phyloP scores from a whole-genome alignment of 2,113 vertebrate genomes.

The Laterallus jamaicensis region DNA sequence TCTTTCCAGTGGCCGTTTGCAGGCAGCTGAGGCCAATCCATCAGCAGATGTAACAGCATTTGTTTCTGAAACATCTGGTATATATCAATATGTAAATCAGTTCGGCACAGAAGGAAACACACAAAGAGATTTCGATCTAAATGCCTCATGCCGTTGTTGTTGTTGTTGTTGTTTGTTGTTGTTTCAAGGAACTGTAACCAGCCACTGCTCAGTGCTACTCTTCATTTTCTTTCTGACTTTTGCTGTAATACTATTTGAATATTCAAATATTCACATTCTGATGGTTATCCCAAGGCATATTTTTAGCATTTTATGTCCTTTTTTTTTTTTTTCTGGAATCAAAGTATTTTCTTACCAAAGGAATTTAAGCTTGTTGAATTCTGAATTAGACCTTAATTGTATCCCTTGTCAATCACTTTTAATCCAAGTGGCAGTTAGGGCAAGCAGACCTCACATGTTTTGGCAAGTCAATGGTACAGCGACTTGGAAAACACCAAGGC shows the following conservation, averaged over 20 bases:
- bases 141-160: conserved; percentile 22
- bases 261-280: neutral
- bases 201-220: conserved; percentile 37
- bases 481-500: conserved; percentile 31
- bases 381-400: conserved; percentile 69
- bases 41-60: conserved; percentile 43
- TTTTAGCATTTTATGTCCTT: neutral
- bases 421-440: conserved; percentile 19
- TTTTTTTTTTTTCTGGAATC: neutral
- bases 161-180: conserved; percentile 71
- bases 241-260: neutral
- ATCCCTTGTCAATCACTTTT: conserved; percentile 66
- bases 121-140: conserved; percentile 52
- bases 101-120: conserved; percentile 18
- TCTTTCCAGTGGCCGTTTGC: neutral
- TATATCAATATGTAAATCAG: conserved; percentile 56
- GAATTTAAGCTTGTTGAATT: conserved; percentile 50
- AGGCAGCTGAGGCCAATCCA: conserved; percentile 47
- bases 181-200: conserved; percentile 52
- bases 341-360: conserved; percentile 53
- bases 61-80: conserved; percentile 69
- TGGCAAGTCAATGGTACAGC: conserved; percentile 29
- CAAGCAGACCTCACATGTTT: conserved; percentile 56
- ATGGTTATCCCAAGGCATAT: neutral
- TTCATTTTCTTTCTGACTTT: neutral